Evolutionary conservation across 2,113 vertebrate species (phyloP), one percentile per base, ranked within the genome.

Genomic region (Zosterops japonicus): DNA sequence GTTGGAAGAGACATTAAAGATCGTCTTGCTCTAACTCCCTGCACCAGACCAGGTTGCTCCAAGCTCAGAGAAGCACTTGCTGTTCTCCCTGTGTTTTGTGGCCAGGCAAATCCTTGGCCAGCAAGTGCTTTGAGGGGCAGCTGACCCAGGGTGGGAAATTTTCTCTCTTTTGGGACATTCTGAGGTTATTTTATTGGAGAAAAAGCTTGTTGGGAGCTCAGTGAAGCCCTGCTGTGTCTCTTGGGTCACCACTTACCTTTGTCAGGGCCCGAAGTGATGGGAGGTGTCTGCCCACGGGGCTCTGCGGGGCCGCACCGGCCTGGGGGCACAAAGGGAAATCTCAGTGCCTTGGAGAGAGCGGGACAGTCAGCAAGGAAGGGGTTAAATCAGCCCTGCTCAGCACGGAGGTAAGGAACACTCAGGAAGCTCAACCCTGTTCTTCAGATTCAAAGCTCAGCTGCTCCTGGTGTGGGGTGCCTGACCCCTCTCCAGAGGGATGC

Each of bases 241-340:
- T 50, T 11, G 16, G 47, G 18, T 56, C 9, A 4, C 21, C 63
- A 19, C 97, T 96, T 96, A 98, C 98, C 97, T 97, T 98, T 82
- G 11, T 91, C 94, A 33, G 96, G 64, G 7, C 88, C 94, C 0
- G 97, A 95, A 35, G 92, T 89, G 79, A 97, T 27, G 47, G 96
- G 81, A 57, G 97, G 94, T 1, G 63, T 76, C 84, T 92, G 94
- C 89, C 94, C 50, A 9, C 46, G 13, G 57, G 49, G 47, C 47
- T 94, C 88, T 59, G 81, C 36, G 82, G 95, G 76, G n/a, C n/a
- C 49, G 15, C 12, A 57, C 83, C 8, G 87, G 67, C 94, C 98
- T 98, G 92, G 42, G 89, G 64, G 55, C 56, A 93, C 83, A 92
- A 67, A 95, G 76, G 52, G 50, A 50, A 78, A 71, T 36, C 63